Evolutionary conservation across 35 echinoderm and acorn worm species (phyloP).

Genomic region (Apostichopus californicus): DNA sequence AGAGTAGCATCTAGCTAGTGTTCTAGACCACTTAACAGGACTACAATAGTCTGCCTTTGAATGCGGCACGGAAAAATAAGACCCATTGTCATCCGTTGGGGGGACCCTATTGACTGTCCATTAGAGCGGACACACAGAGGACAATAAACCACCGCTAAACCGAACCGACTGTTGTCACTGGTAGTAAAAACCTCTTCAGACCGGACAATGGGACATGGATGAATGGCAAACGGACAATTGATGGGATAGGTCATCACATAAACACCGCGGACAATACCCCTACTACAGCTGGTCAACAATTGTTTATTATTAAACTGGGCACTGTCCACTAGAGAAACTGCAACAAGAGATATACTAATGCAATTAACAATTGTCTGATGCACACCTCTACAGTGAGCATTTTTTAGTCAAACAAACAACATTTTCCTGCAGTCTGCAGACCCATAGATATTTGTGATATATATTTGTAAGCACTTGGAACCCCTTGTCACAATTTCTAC

Average conservation of each 20-base stretch:
- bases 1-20: slow-evolving; percentile 13
- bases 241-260: slow-evolving; percentile 32
- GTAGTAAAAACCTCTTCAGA: slow-evolving; percentile 5
- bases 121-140: slow-evolving; percentile 27
- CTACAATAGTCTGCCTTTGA: slow-evolving; percentile 30
- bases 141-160: slow-evolving; percentile 15
- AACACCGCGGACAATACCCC: slow-evolving; percentile 13
- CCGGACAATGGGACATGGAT: background rate
- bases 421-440: background rate
- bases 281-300: slow-evolving; percentile 18
- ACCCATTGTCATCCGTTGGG: background rate
- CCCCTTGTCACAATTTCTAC: too few species aligned
- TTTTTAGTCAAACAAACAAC: background rate
- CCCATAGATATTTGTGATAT: too few species aligned
- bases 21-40: slow-evolving; percentile 48
- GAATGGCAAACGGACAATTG: slow-evolving; percentile 20
- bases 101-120: slow-evolving; percentile 29
- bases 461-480: too few species aligned
- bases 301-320: slow-evolving; percentile 7
- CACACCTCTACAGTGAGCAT: background rate
- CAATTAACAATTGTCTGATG: background rate
- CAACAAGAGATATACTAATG: background rate
- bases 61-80: background rate
- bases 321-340: background rate
- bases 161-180: slow-evolving; percentile 13